A percentile compares a stretch with the other conserved stretches of the same genome.
phyloP scores from a whole-genome alignment of 2,888 invertebrate genomes.

The Glyphotaelius pellucidus region DNA sequence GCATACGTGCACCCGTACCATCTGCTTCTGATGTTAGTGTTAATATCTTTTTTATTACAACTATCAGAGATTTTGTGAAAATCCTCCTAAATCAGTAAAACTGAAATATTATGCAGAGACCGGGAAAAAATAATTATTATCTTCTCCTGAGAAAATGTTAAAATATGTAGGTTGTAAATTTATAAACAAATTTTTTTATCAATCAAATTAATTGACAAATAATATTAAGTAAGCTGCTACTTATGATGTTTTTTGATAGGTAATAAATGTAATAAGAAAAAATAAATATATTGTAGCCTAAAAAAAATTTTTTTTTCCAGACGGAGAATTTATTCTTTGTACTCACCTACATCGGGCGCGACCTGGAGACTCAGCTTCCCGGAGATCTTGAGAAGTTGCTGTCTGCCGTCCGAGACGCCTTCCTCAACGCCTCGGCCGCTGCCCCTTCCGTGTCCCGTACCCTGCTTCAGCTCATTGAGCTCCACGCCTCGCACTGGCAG shows the following conservation, averaged over 20 bases:
- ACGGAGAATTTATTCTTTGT: conserved; percentile 94
- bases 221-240: not conserved
- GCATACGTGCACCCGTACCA: conserved; percentile 88
- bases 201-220: too few relatives aligned
- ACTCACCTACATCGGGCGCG: conserved; percentile 91
- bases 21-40: conserved; percentile 85
- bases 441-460: conserved; percentile 89
- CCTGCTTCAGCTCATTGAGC: conserved; percentile 91
- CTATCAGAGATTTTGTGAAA: not conserved
- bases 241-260: not conserved
- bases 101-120: too few relatives aligned
- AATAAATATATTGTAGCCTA: not conserved
- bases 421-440: conserved; percentile 85
- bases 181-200: too few relatives aligned
- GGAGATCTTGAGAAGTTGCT: conserved; percentile 88
- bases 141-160: too few relatives aligned
- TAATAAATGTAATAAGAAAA: not conserved
- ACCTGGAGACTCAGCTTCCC: conserved; percentile 89
- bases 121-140: too few relatives aligned
- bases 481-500: conserved; percentile 94
- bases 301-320: conserved; percentile 72
- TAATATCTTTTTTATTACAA: not conserved
- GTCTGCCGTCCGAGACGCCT: conserved; percentile 89
- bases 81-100: not conserved
- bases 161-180: too few relatives aligned